A percentile compares a stretch with the other conserved stretches of the same genome.
phyloP scores from a whole-genome alignment of 2,797 vertebrate genomes.

The Eptatretus atami region DNA sequence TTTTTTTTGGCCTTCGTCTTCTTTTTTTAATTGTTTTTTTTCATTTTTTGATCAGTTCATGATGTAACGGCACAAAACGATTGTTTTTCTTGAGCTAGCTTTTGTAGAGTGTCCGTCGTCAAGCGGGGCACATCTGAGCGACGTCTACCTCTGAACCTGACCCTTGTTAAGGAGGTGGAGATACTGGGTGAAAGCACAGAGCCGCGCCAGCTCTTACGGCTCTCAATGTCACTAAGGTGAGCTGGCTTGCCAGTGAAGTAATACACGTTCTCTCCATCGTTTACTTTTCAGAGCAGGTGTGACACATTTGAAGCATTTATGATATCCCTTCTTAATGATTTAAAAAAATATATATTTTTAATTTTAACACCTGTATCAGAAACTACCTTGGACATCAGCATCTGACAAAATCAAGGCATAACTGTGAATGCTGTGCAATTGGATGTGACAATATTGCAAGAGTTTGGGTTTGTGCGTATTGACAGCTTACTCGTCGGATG shows the following conservation, averaged over 20 bases:
- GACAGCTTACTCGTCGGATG: constrained; percentile 78
- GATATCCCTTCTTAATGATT: too few species aligned
- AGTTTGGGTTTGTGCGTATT: background rate
- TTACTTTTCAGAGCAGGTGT: too few species aligned
- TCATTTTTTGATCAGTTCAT: too few species aligned
- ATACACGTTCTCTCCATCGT: too few species aligned
- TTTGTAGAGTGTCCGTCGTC: constrained; percentile 68
- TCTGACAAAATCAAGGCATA: too few species aligned
- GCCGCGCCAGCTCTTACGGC: constrained; percentile 87
- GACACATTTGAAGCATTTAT: too few species aligned
- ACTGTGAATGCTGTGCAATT: background rate
- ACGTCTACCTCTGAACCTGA: constrained; percentile 92
- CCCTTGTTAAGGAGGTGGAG: constrained; percentile 86
- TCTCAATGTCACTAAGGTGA: constrained; percentile 96
- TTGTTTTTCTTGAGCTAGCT: constrained; percentile 15
- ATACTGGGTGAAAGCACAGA: constrained; percentile 82
- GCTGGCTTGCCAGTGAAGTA: constrained; percentile 8
- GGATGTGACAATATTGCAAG: background rate
- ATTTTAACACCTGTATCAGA: too few species aligned
- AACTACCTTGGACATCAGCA: too few species aligned
- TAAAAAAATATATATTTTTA: too few species aligned
- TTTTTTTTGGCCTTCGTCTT: too few species aligned
- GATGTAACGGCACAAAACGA: too few species aligned
- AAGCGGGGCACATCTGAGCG: constrained; percentile 78
- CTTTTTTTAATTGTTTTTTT: too few species aligned